Evolutionary conservation across 2,113 vertebrate genomes (phyloP).

Genomic region (Clarias gariepinus): DNA sequence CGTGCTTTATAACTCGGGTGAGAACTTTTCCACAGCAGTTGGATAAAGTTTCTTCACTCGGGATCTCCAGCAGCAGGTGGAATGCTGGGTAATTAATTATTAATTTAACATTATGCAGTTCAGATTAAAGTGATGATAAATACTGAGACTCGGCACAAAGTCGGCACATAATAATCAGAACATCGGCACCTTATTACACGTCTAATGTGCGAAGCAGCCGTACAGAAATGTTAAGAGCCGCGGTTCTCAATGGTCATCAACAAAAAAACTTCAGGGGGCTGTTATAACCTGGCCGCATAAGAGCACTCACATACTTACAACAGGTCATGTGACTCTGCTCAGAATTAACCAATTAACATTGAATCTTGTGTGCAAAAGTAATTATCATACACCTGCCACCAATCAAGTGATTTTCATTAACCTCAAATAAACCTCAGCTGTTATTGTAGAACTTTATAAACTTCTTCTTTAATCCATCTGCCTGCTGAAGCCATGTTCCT

Average conservation of each 20-base stretch:
- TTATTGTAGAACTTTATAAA: background rate
- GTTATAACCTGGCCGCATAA: background rate
- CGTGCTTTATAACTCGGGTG: background rate
- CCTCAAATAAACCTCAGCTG: background rate
- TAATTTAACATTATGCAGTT: constrained; percentile 6
- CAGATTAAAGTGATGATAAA: background rate
- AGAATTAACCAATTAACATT: too few species aligned
- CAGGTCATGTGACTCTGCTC: too few species aligned
- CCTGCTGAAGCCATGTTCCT: too few species aligned
- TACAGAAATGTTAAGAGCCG: background rate
- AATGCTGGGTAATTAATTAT: constrained; percentile 15
- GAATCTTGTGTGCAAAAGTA: too few species aligned
- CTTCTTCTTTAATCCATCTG: background rate
- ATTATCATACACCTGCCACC: background rate
- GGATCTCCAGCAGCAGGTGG: background rate
- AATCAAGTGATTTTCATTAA: background rate
- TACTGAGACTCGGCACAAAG: background rate
- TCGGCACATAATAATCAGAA: background rate
- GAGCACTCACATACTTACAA: too few species aligned
- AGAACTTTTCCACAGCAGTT: background rate
- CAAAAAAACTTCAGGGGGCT: background rate
- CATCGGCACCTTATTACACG: background rate
- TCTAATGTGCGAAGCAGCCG: background rate
- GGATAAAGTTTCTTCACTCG: background rate
- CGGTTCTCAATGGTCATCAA: background rate